Evolutionary conservation across 2,888 invertebrate genomes (phyloP), one percentile per base, ranked within the genome.

Genomic region (Aleiodes alternator): DNA sequence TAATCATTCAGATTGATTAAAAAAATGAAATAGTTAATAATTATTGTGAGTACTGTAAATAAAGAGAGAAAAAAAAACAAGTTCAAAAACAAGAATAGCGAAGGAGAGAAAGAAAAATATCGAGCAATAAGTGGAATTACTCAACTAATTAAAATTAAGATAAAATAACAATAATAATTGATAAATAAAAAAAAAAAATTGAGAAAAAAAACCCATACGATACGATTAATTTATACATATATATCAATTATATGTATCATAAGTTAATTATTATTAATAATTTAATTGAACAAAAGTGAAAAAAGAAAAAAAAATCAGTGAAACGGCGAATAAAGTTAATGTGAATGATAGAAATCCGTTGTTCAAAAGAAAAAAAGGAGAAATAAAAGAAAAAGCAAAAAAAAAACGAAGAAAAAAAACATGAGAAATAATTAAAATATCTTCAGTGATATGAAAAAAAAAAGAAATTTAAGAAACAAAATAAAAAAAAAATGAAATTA

Each of bases 101-200:
- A 74, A 34, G 57, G 72, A 61, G 72, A 74, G 78, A 80, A 82
- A 82, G 82, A 83, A 82, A 82, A 83, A 84, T 82, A 84, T 85
- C 82, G 85, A 87, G 87, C 87, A 87, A 88, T 87, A 87, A 87
- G 86, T 82, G 34, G 34, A 85, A 72, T 84, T 83, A 84, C 82
- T 84, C 85, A 84, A 82, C 78, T 84, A 82, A 79, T 80, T 82
- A 82, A 70, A 56, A 34, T 34, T 34, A 34, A 34, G 34, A 34
- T 34, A 34, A 34, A 34, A 34, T 34, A 34, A 34, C 72, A 72
- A 75, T 73, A 34, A 76, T 75, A 79, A 66, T 57, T 78, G 78
- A 73, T 34, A 34, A 34, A 34, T 34, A 6, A 34, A 69, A 51
- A 14, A 14, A 23, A 55, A 51, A 69, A 69, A 14, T 34, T 78